Percentiles rank a stretch among this genome's conserved stretches.
These are phyloP conservation scores for Oscheius myriophilus DNA, from an alignment of 2,888 invertebrate genomes.

Conservation along the genomic window DNA sequence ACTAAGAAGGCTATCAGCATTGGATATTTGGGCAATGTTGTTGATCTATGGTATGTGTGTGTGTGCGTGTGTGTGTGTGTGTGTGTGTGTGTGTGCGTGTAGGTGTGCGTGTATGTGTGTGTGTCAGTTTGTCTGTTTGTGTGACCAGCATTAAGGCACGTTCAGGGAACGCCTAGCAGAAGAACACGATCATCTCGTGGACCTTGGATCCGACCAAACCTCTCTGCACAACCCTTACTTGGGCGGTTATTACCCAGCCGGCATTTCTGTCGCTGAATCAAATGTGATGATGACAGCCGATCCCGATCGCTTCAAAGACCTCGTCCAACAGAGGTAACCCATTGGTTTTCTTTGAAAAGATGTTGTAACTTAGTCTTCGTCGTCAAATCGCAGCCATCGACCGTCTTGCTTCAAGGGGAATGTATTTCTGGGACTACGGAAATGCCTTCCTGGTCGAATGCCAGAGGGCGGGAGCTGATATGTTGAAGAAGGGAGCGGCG, in stretches of 20 bases:
- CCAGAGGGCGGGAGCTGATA: conserved; percentile 75
- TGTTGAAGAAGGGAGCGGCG: conserved; percentile 69
- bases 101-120: no score
- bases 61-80: neutral
- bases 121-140: no score
- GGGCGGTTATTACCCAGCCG: conserved; percentile 72
- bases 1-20: conserved; percentile 73
- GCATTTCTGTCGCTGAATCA: conserved; percentile 74
- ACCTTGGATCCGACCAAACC: conserved; percentile 78
- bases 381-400: conserved; percentile 77
- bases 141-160: neutral
- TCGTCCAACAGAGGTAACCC: conserved; percentile 75
- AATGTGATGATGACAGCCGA: conserved; percentile 74
- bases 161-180: conserved; percentile 75
- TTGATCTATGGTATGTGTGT: conserved; percentile 74
- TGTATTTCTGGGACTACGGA: conserved; percentile 78
- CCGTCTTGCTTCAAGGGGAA: conserved; percentile 73
- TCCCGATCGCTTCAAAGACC: conserved; percentile 73
- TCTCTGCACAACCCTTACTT: conserved; percentile 77
- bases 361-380: conserved; percentile 72
- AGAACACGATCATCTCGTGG: conserved; percentile 75
- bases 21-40: conserved; percentile 77
- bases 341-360: neutral
- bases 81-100: neutral
- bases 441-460: conserved; percentile 78